Percentiles rank a stretch among this genome's conserved stretches.
Evolutionary conservation across 2,888 invertebrate species (phyloP).

Genomic region (Iselma pallidipennis): DNA sequence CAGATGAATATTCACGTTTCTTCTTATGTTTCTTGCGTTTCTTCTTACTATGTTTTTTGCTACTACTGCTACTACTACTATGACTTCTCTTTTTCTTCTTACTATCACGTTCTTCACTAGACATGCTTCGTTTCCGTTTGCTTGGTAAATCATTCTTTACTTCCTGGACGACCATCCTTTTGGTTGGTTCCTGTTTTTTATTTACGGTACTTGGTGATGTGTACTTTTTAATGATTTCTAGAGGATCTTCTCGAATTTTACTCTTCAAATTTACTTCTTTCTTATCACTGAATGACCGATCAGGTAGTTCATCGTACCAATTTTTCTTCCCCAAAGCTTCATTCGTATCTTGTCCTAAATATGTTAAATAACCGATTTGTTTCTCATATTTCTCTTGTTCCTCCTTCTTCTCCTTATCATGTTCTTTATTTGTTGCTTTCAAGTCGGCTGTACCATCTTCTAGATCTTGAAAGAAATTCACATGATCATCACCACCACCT

Average conservation of each 20-base stretch:
- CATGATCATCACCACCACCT: conserved; percentile 32
- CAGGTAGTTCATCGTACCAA: conserved; percentile 84
- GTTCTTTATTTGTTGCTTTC: conserved; percentile 77
- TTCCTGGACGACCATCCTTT: conserved; percentile 25
- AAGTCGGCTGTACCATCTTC: conserved; percentile 71
- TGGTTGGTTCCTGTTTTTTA: conserved; percentile 30
- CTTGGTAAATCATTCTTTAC: conserved; percentile 3
- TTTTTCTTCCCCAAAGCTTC: conserved; percentile 82
- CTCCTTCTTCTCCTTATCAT: conserved; percentile 86
- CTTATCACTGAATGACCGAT: conserved; percentile 58
- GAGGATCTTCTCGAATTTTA: conserved; percentile 74
- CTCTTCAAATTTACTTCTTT: conserved; percentile 68
- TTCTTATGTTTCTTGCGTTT: conserved; percentile 44
- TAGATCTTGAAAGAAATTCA: conserved; percentile 72
- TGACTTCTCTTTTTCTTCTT: conserved; percentile 45
- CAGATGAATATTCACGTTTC: conserved; percentile 13
- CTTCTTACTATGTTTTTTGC: conserved; percentile 53
- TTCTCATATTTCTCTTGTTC: conserved; percentile 97
- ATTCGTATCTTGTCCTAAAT: conserved; percentile 91
- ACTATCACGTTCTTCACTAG: conserved; percentile 61
- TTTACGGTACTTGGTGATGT: conserved; percentile 24
- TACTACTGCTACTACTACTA: conserved; percentile 45
- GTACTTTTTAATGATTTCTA: conserved; percentile 69
- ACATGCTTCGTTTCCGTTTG: conserved; percentile 9
- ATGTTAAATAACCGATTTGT: conserved; percentile 94